phyloP scores from a whole-genome alignment of 53 echinoderm and acorn worm genomes.

The Stichopus horrens region DNA sequence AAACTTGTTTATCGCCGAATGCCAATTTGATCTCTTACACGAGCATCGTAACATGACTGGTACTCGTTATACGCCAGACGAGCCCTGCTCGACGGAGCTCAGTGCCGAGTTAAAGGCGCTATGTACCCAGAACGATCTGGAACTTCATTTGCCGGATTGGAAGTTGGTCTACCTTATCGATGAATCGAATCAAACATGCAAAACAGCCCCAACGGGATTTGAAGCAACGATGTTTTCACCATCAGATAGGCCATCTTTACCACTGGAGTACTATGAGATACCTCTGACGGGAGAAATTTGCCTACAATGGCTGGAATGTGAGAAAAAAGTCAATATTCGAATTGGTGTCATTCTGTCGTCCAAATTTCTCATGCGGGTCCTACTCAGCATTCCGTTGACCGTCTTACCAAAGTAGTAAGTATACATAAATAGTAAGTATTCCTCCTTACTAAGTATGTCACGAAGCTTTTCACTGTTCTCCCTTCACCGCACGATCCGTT shows the following conservation, averaged over 20 bases:
- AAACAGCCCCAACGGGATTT: background rate
- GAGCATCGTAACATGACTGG: background rate
- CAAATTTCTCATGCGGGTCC: conserved; percentile 6
- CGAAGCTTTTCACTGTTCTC: no score
- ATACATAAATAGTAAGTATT: no score
- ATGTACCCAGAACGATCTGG: background rate
- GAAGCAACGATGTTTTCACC: background rate
- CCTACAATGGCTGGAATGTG: background rate
- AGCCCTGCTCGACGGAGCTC: background rate
- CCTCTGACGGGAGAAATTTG: conserved; percentile 3
- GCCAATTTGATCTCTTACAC: background rate
- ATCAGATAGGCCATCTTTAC: background rate
- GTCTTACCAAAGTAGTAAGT: conserved; percentile 34
- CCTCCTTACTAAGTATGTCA: no score
- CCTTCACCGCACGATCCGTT: no score
- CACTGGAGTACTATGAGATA: background rate
- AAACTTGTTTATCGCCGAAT: conserved; percentile 17
- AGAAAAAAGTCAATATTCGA: background rate
- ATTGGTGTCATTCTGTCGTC: conserved; percentile 26
- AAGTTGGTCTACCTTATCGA: background rate
- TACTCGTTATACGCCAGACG: background rate
- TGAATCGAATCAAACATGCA: background rate
- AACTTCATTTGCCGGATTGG: background rate
- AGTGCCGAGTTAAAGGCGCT: background rate
- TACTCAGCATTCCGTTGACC: background rate